phyloP scores from a whole-genome alignment of 2,888 invertebrate genomes.

The Cosmopolites sordidus region DNA sequence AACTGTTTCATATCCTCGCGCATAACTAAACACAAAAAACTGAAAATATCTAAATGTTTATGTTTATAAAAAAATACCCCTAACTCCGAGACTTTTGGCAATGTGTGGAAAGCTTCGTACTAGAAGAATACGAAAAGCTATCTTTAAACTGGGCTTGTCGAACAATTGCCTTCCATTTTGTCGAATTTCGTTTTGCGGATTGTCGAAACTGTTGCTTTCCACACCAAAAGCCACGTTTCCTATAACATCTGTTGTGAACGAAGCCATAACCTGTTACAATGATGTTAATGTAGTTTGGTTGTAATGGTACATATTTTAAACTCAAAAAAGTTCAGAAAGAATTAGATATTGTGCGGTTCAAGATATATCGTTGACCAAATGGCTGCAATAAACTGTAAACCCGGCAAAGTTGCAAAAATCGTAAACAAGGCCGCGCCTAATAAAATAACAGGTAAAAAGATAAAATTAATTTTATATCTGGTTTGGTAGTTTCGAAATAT shows the following conservation, averaged over 20 bases:
- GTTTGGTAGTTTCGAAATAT: too few species aligned
- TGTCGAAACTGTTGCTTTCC: slow-evolving; percentile 54
- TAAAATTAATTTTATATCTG: too few species aligned
- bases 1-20: slow-evolving; percentile 28
- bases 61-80: slow-evolving; percentile 1
- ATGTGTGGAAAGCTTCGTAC: slow-evolving; percentile 7
- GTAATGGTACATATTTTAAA: too few species aligned
- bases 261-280: slow-evolving; percentile 45
- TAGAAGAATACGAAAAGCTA: background rate
- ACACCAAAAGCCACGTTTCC: slow-evolving; percentile 59
- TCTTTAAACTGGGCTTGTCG: background rate
- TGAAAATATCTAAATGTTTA: background rate
- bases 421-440: too few species aligned
- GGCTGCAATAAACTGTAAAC: too few species aligned
- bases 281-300: too few species aligned
- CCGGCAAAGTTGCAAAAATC: too few species aligned
- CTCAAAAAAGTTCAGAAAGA: too few species aligned
- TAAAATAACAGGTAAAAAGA: too few species aligned
- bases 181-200: slow-evolving; percentile 41
- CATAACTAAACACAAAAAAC: background rate
- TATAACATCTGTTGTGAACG: slow-evolving; percentile 57
- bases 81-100: slow-evolving; percentile 2
- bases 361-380: too few species aligned
- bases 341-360: too few species aligned
- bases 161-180: slow-evolving; percentile 36